phyloP scores from a whole-genome alignment of 2,113 vertebrate genomes.

The Leptocoma aspasia region DNA sequence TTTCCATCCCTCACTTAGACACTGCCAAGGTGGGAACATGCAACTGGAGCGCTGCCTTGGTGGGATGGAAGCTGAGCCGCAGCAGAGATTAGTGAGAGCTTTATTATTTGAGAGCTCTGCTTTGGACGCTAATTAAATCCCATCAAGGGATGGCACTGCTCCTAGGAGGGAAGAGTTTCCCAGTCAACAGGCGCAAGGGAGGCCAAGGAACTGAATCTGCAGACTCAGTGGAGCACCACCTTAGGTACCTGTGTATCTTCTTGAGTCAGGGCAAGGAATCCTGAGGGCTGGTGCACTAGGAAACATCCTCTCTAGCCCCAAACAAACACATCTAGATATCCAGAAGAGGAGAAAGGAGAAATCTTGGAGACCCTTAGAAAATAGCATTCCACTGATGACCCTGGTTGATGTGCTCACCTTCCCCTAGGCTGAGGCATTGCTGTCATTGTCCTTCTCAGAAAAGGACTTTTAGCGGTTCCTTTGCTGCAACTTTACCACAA shows the following conservation, averaged over 20 bases:
- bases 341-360: no score
- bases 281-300: background rate
- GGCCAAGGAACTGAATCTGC: background rate
- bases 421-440: no score
- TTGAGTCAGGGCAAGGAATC: background rate
- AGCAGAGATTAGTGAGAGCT: background rate
- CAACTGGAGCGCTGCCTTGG: background rate
- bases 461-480: no score
- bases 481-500: no score
- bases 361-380: no score
- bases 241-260: background rate
- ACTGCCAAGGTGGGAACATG: background rate
- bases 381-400: no score
- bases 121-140: background rate
- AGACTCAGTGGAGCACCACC: background rate
- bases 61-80: background rate
- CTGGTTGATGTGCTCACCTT: no score
- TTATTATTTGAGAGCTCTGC: background rate
- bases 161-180: background rate
- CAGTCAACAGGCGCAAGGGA: background rate
- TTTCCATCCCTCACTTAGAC: background rate
- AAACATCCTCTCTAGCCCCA: background rate
- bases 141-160: background rate
- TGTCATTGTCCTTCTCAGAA: no score
- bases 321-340: no score